Evolutionary conservation across 2,797 vertebrate species (phyloP), one percentile per base, ranked within the genome.

Genomic region (Halcyon smyrnensis): DNA sequence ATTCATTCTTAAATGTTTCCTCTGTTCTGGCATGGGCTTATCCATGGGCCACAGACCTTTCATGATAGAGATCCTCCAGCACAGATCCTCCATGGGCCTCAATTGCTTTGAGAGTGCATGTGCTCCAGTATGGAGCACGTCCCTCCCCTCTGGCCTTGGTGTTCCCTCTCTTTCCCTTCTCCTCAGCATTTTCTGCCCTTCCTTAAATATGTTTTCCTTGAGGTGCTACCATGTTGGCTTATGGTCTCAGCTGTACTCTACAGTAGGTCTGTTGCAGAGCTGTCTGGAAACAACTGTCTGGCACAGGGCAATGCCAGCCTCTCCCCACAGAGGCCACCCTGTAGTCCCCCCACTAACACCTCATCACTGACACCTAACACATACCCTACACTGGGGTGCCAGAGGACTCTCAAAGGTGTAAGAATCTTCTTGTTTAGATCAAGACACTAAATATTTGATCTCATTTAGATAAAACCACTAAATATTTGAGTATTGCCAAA

Each of bases 341-440:
- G 34, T 37, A 64, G 6, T 15, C 4, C 8, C 0, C 0, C 25
- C 36, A 19, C 21, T 12, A 59, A 0, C 13, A 32, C 41, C 41
- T 19, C 21, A 28, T 36, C 53, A 41, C 43, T 39, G 63, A 24
- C 53, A 30, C 11, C 32, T 50, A 51, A 2, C 0, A 28, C 19
- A 32, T 21, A 51, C 12, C 23, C 46, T n/a, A 28, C 48, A 27
- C 3, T 12, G 39, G n/a, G 13, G 9, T n/a, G 12, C 12, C 37
- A 60, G 36, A n/a, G 36, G 17, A 32, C 48, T 36, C 15, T 36
- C 56, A 64, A 11, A 54, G 16, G 4, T 27, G 7, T 7, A 39
- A 9, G 45, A 60, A 8, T n/a, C 20, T 48, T 63, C 56, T 65
- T 4, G 0, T 81, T 78, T 75, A 53, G 21, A 69, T 56, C 54